Evolutionary conservation across 2,888 invertebrate species (phyloP).

Genomic region (Dexiosoma caninum): DNA sequence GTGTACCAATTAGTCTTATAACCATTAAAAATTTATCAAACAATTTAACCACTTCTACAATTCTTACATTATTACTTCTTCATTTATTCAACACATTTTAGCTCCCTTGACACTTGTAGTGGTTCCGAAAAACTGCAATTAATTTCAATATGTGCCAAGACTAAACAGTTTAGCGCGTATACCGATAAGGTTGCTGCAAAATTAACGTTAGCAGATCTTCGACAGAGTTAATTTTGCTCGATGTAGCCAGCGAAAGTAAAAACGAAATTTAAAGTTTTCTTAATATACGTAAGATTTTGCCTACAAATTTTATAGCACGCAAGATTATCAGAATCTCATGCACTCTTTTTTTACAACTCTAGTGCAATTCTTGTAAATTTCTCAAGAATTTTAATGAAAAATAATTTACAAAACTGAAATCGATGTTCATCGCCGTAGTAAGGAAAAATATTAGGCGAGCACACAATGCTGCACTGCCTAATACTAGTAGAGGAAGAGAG

Average conservation of each 20-base stretch:
- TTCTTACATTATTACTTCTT: background rate
- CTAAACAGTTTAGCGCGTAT: conserved; percentile 16
- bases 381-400: conserved; percentile 24
- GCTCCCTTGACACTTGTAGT: background rate
- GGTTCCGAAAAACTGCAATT: background rate
- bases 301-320: background rate
- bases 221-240: conserved; percentile 25
- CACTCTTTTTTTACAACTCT: conserved; percentile 7
- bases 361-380: background rate
- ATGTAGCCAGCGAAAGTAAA: conserved; percentile 23
- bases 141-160: conserved; percentile 24
- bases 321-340: background rate
- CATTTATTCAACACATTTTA: conserved; percentile 17
- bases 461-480: conserved; percentile 40
- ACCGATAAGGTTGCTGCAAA: conserved; percentile 13
- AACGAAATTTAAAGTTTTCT: conserved; percentile 23
- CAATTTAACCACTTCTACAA: background rate
- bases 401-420: conserved; percentile 37
- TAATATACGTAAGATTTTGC: background rate
- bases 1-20: background rate
- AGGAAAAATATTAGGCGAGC: conserved; percentile 53
- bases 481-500: conserved; percentile 14
- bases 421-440: conserved; percentile 39
- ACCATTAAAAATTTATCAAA: background rate
- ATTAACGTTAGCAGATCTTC: conserved; percentile 19